Evolutionary conservation across 2,113 vertebrate genomes (phyloP).

Genomic region (Jacana jacana): DNA sequence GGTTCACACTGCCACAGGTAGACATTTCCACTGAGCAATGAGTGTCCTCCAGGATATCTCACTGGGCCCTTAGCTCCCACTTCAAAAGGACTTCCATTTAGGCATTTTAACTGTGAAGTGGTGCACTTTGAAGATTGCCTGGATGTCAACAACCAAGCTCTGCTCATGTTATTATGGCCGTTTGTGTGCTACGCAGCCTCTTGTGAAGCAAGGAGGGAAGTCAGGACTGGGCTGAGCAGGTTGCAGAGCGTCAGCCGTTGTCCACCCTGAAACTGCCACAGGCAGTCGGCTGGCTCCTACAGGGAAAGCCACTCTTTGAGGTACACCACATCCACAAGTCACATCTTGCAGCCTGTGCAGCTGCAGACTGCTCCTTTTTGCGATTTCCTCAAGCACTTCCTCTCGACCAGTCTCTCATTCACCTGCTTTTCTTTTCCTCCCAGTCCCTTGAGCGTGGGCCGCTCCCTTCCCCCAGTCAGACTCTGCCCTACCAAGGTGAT

Average conservation of each 20-base stretch:
- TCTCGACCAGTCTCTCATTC: background rate
- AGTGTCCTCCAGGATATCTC: background rate
- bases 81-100: constrained; percentile 18
- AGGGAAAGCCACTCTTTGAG: background rate
- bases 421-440: background rate
- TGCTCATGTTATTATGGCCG: background rate
- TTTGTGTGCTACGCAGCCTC: background rate
- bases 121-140: background rate
- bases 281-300: background rate
- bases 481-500: background rate
- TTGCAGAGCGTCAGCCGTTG: fast-evolving
- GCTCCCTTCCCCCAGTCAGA: background rate
- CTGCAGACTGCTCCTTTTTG: background rate
- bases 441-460: background rate
- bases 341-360: background rate
- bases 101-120: background rate
- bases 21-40: background rate
- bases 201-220: background rate
- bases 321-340: background rate
- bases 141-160: background rate
- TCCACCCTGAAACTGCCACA: background rate
- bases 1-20: background rate
- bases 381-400: constrained; percentile 11
- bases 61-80: background rate
- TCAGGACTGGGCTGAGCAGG: background rate